Evolutionary conservation across 2,888 invertebrate genomes (phyloP).

Genomic region (Coenonympha glycerion): DNA sequence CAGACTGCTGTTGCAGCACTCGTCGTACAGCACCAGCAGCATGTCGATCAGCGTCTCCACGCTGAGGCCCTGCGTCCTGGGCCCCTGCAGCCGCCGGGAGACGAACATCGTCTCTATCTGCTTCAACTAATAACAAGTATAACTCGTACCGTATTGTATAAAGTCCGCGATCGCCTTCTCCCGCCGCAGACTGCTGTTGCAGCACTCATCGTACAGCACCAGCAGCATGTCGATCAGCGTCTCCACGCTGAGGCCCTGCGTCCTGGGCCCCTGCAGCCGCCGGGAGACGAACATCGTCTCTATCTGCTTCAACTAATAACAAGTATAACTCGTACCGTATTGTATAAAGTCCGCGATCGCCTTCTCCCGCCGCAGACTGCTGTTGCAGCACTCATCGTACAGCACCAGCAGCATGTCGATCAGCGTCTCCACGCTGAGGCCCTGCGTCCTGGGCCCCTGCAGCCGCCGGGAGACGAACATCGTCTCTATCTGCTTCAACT

Average conservation of each 20-base stretch:
- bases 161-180: slow-evolving; percentile 87
- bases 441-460: slow-evolving; percentile 76
- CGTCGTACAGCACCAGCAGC: slow-evolving; percentile 94
- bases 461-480: slow-evolving; percentile 88
- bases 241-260: slow-evolving; percentile 86
- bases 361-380: slow-evolving; percentile 85
- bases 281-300: slow-evolving; percentile 90
- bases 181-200: slow-evolving; percentile 76
- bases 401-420: slow-evolving; percentile 93
- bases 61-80: slow-evolving; percentile 80
- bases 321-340: slow-evolving; percentile 84
- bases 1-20: slow-evolving; percentile 82
- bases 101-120: too few relatives aligned
- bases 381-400: slow-evolving; percentile 94
- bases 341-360: slow-evolving; percentile 74
- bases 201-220: slow-evolving; percentile 97
- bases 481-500: too few relatives aligned
- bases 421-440: slow-evolving; percentile 90
- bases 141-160: slow-evolving; percentile 81
- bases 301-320: slow-evolving; percentile 86
- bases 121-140: too few relatives aligned
- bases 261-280: slow-evolving; percentile 78
- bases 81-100: too few relatives aligned
- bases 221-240: slow-evolving; percentile 93
- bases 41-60: slow-evolving; percentile 95